phyloP scores from a whole-genome alignment of 1,140 invertebrate species.

The Trichomalopsis sarcophagae region DNA sequence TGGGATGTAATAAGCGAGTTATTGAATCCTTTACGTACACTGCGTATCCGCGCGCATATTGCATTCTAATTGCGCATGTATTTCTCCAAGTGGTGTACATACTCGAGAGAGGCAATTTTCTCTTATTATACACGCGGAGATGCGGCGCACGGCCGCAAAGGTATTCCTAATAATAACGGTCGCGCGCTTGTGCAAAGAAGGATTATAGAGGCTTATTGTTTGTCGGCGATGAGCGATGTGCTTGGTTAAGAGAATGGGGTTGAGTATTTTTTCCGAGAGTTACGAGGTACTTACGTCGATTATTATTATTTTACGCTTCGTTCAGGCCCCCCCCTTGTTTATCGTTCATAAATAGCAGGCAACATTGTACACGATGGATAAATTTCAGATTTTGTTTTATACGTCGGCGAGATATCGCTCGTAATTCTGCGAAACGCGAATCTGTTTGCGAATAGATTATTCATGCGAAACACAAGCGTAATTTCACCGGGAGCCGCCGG shows the following conservation, averaged over 20 bases:
- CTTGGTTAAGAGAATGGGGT: neutral
- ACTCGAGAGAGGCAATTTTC: neutral
- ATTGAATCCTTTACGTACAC: conserved; percentile 6
- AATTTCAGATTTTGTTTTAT: neutral
- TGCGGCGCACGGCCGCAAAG: neutral
- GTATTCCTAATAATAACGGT: conserved; percentile 4
- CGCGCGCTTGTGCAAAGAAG: neutral
- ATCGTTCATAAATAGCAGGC: neutral
- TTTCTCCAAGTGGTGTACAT: neutral
- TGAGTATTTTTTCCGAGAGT: neutral
- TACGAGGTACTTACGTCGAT: neutral
- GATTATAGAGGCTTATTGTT: neutral
- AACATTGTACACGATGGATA: neutral
- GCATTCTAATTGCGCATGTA: conserved; percentile 9
- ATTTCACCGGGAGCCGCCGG: neutral
- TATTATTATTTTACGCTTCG: neutral
- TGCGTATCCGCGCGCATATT: neutral
- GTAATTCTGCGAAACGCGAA: neutral
- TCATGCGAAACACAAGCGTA: neutral
- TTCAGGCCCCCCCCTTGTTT: neutral
- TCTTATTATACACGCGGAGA: neutral
- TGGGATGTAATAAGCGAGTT: conserved; percentile 24
- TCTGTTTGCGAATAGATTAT: neutral
- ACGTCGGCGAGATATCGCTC: neutral
- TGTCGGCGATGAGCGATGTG: neutral